Percentiles rank a stretch among this genome's conserved stretches.
These are phyloP conservation scores for Dreissena rostriformis DNA, from an alignment of 1,140 invertebrate genomes.

Conservation along the genomic window DNA sequence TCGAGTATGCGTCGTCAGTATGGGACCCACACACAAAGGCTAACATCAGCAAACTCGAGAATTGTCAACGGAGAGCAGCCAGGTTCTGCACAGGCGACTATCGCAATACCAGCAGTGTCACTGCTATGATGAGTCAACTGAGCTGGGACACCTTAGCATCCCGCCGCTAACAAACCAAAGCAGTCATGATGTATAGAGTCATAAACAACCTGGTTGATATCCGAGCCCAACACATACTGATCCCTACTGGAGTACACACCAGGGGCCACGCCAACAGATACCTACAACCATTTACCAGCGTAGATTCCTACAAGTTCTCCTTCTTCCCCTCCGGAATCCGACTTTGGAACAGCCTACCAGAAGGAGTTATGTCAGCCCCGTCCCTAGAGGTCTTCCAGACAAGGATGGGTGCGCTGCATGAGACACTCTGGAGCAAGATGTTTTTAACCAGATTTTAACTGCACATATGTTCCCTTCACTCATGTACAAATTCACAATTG, in stretches of 20 bases:
- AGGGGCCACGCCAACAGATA: not conserved
- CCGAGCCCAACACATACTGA: not conserved
- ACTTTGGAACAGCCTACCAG: not conserved
- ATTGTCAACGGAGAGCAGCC: slow-evolving; percentile 1
- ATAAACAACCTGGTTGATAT: slow-evolving; percentile 9
- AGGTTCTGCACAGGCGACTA: not conserved
- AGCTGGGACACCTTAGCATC: slow-evolving; percentile 6
- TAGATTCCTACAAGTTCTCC: not conserved
- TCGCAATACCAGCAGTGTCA: slow-evolving; percentile 4
- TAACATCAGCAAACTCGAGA: slow-evolving; percentile 15
- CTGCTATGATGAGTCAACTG: not conserved
- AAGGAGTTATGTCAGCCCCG: not conserved
- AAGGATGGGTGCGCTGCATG: not conserved
- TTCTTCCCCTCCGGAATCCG: not conserved
- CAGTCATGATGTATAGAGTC: slow-evolving; percentile 3
- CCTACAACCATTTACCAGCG: not conserved
- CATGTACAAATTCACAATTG: too few relatives aligned
- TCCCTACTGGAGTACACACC: not conserved
- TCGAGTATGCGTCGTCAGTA: slow-evolving; percentile 11
- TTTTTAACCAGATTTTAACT: not conserved
- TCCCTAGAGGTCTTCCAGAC: not conserved
- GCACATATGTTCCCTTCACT: too few relatives aligned
- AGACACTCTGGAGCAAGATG: not conserved
- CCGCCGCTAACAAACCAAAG: not conserved
- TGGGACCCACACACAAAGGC: not conserved